Percentiles rank a stretch among this genome's conserved stretches.
Evolutionary conservation across 2,888 invertebrate genomes (phyloP).

Genomic region (Cacoxenus indagator): DNA sequence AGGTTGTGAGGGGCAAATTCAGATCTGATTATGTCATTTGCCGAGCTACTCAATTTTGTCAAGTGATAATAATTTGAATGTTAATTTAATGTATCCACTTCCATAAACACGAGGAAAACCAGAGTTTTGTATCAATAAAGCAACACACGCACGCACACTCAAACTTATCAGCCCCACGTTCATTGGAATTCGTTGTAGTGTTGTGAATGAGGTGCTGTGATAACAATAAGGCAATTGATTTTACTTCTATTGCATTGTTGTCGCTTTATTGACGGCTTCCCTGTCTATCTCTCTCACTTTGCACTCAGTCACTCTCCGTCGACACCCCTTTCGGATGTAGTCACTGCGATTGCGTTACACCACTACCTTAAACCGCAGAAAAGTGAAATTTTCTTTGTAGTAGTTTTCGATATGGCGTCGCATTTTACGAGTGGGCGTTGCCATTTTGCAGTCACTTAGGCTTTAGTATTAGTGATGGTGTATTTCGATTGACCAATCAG

Average conservation of each 20-base stretch:
- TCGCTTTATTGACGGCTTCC: neutral
- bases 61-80: neutral
- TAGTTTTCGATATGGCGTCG: constrained; percentile 30
- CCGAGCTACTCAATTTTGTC: neutral
- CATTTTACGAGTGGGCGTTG: constrained; percentile 49
- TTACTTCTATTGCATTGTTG: constrained; percentile 11
- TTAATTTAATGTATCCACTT: neutral
- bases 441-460: constrained; percentile 30
- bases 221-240: constrained; percentile 56
- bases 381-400: neutral
- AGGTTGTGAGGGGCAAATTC: neutral
- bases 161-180: neutral
- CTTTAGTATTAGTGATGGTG: neutral
- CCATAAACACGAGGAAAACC: neutral
- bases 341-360: neutral
- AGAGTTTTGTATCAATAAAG: neutral
- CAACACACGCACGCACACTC: neutral
- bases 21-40: neutral
- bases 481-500: constrained; percentile 35
- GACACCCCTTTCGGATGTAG: neutral
- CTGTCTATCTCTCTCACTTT: constrained; percentile 19
- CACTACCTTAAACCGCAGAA: neutral
- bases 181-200: constrained; percentile 28
- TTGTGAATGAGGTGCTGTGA: constrained; percentile 50
- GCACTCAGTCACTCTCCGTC: neutral